Evolutionary conservation across 1,140 invertebrate species (phyloP).

Genomic region (Atta cephalotes): DNA sequence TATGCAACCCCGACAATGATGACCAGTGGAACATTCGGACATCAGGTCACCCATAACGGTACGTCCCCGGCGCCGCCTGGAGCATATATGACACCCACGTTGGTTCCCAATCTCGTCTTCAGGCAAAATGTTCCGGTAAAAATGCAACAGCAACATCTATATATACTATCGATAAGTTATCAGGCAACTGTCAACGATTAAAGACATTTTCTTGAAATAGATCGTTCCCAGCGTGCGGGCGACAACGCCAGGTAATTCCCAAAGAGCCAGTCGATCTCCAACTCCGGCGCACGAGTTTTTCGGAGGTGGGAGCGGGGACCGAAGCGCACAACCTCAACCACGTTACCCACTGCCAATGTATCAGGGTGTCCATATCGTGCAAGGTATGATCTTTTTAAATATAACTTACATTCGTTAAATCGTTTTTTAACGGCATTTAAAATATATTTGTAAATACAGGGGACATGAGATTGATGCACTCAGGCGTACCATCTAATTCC

Average conservation of each 20-base stretch:
- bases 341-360: conserved; percentile 86
- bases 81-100: conserved; percentile 82
- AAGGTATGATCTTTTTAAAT: conserved; percentile 75
- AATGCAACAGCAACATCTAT: not conserved
- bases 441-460: conserved; percentile 66
- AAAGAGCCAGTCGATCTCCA: conserved; percentile 83
- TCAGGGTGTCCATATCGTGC: conserved; percentile 85
- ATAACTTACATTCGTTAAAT: not conserved
- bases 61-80: conserved; percentile 80
- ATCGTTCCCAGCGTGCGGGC: conserved; percentile 81
- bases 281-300: conserved; percentile 83
- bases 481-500: conserved; percentile 81
- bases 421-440: conserved; percentile 4
- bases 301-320: conserved; percentile 80
- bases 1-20: conserved; percentile 82
- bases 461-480: conserved; percentile 85
- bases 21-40: conserved; percentile 80
- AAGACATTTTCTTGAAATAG: conserved; percentile 48
- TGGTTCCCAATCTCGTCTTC: conserved; percentile 84
- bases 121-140: conserved; percentile 84
- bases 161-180: not conserved
- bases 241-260: conserved; percentile 83
- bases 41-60: conserved; percentile 80
- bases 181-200: not conserved
- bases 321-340: conserved; percentile 82